A percentile compares a stretch with the other conserved stretches of the same genome.
Conservation (phyloP, 2,888 invertebrate genomes). For the Pteria penguin region DNA sequence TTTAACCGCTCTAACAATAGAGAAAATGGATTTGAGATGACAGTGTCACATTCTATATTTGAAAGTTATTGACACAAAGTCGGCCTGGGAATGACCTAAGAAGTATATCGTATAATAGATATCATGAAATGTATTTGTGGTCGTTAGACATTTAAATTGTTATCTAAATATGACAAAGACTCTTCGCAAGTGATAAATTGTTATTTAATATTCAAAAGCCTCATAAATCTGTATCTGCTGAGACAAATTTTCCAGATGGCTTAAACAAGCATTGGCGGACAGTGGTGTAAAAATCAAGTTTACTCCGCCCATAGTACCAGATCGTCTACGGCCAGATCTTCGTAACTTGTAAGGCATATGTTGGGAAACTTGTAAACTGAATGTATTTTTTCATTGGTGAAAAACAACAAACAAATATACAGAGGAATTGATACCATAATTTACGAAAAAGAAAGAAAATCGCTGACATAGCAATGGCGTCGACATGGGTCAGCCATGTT, state of each 20-base stretch:
- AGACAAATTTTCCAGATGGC: conserved; percentile 6
- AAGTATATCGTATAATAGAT: too few relatives aligned
- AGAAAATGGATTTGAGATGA: background rate
- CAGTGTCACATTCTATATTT: background rate
- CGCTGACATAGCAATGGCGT: too few relatives aligned
- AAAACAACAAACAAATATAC: too few relatives aligned
- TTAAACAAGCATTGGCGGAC: background rate
- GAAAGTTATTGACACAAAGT: background rate
- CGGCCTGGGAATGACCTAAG: conserved; percentile 25
- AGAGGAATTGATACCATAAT: too few relatives aligned
- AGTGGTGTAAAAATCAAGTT: background rate
- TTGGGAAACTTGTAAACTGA: too few relatives aligned
- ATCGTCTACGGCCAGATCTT: too few relatives aligned
- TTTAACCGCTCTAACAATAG: background rate
- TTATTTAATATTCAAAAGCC: conserved; percentile 17
- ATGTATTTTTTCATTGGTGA: too few relatives aligned
- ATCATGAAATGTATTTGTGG: too few relatives aligned
- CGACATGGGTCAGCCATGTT: too few relatives aligned
- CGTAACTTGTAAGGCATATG: too few relatives aligned
- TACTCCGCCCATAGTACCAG: conserved; percentile 5
- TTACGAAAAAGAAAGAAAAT: too few relatives aligned
- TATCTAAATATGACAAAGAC: background rate
- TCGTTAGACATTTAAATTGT: too few relatives aligned
- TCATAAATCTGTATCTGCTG: background rate
- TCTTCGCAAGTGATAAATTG: background rate